Base-by-base conservation (phyloP, 2,113 vertebrate species). In the Notarius quadriscutis region DNA sequence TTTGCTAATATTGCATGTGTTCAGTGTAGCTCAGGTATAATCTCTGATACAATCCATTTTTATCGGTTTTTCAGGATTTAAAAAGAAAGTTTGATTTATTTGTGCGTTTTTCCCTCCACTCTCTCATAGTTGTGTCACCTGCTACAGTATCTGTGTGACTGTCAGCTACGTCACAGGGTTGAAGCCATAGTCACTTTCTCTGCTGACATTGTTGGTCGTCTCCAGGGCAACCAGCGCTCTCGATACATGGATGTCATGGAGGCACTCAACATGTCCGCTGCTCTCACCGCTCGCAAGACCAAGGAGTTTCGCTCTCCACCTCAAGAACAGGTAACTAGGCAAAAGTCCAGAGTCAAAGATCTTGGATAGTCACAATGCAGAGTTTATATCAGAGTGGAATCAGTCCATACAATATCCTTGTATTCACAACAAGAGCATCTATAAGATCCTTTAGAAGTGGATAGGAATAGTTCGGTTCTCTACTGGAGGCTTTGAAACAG, bases 161-260 rank as follows among this genome's bases (percentile, higher is more conserved):
- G 97, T 89, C 98, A 99, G 92, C 96, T 99, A 63, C 95, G 98
- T 0, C 97, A 99, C 87, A 94, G 97, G 20, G 98, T 99, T 81
- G 98, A 99, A 95, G 97, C 98, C 41, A 96, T 97, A 22, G 97
- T 99, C 25, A 97, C 97, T 60, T 99, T 99, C 94, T 99, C 98
- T 0, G 98, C 98, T 71, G 97, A 97, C 93, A 97, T 99, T 82
- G 97, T 99, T 53, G 97, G 96, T 3, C 96, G 95, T 90, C 97
- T 99, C 75, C 98, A 99, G 90, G 97, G 99, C 34, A 99, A 99
- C 92, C 98, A 99, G 0, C 95, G 97, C 3, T 98, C 98, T 91
- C 96, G 98, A 11, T 99, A 99, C 90, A 98, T 98, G 1, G 97
- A 99, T 90, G 98, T 99, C 63, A 99, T 99, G 98, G 97, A 99